These are phyloP conservation scores for Manduca sexta DNA, from an alignment of 1,140 invertebrate genomes.

Conservation along the genomic window DNA sequence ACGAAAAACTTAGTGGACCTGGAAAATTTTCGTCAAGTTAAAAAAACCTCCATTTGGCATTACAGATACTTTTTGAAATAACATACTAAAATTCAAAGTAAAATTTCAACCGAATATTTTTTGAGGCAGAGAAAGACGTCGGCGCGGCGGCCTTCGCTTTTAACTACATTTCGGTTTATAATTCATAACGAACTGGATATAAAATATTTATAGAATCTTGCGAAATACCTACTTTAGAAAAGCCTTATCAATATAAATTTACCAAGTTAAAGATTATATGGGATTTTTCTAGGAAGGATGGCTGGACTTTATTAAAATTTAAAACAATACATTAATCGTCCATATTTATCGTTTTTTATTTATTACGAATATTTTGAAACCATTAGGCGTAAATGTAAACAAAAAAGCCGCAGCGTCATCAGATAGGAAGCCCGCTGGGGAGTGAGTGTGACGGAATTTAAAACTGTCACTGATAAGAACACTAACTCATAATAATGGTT, in stretches of 20 bases:
- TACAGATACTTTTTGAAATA: conserved; percentile 4
- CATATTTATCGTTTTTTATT: too few species aligned
- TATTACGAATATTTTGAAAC: too few species aligned
- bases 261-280: background rate
- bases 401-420: conserved; percentile 15
- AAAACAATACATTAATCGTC: too few species aligned
- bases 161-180: conserved; percentile 10
- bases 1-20: too few species aligned
- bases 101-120: conserved; percentile 5
- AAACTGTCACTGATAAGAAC: conserved; percentile 46
- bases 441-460: conserved; percentile 41
- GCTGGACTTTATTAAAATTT: too few species aligned
- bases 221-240: background rate
- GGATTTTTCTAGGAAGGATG: background rate
- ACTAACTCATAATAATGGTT: conserved; percentile 51
- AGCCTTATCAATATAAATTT: background rate
- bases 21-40: conserved; percentile 5
- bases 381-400: too few species aligned
- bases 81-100: conserved; percentile 6
- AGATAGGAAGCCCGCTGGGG: conserved; percentile 23
- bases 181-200: conserved; percentile 8
- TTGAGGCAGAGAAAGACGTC: conserved; percentile 2
- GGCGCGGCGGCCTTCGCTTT: conserved; percentile 9
- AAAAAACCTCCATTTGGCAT: background rate
- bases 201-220: conserved; percentile 6